Evolutionary conservation across 1,140 invertebrate species (phyloP).

Genomic region (Pteromalus puparum): DNA sequence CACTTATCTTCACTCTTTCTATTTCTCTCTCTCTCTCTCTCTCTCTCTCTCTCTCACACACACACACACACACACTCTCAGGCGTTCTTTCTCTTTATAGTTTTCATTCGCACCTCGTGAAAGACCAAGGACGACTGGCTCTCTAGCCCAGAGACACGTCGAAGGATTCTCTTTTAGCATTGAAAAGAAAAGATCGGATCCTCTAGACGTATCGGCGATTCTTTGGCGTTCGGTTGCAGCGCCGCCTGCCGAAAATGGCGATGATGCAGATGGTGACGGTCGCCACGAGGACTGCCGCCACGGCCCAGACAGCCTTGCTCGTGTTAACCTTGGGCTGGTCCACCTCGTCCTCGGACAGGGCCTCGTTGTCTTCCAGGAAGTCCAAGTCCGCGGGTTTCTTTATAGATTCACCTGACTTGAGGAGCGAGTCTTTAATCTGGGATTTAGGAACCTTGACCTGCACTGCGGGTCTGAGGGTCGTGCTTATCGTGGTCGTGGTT

Average conservation of each 20-base stretch:
- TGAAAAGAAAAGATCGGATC: background rate
- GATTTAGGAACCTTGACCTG: background rate
- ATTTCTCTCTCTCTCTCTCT: no score
- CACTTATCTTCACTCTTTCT: background rate
- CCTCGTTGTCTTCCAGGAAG: background rate
- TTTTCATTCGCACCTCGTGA: background rate
- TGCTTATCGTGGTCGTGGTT: slow-evolving; percentile 55
- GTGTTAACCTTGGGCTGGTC: slow-evolving; percentile 59
- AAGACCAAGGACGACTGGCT: background rate
- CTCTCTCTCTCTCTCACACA: no score
- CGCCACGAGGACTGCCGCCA: slow-evolving; percentile 65
- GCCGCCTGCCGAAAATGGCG: slow-evolving; percentile 66
- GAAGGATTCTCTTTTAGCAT: background rate
- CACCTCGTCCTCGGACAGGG: background rate
- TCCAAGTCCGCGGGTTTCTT: background rate
- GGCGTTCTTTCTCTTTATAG: background rate
- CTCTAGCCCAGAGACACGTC: background rate
- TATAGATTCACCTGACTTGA: background rate
- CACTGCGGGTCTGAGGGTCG: slow-evolving; percentile 32
- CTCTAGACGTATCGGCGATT: slow-evolving; percentile 69
- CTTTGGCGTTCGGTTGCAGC: slow-evolving; percentile 69
- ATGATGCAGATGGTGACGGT: slow-evolving; percentile 66
- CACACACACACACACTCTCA: no score
- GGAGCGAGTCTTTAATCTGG: slow-evolving; percentile 39
- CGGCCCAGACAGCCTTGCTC: slow-evolving; percentile 68